A percentile compares a stretch with the other conserved stretches of the same genome.
These are phyloP conservation scores for Pectinophora gossypiella DNA, from an alignment of 1,140 invertebrate species.

Conservation along the genomic window DNA sequence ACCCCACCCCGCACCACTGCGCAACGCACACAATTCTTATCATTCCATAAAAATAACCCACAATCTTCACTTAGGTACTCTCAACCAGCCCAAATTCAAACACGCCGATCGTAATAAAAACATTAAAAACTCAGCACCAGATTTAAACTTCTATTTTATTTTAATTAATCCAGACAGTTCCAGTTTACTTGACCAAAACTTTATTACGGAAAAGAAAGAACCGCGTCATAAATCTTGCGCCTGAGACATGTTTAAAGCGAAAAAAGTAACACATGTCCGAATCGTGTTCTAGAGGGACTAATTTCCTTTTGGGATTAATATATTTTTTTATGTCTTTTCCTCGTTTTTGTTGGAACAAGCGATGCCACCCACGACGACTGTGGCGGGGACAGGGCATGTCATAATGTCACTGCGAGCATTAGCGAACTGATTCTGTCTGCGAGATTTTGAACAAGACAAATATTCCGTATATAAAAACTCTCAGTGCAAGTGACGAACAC, in stretches of 20 bases:
- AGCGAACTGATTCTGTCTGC: not conserved
- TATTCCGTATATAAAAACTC: not conserved
- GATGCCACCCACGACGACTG: constrained; percentile 62
- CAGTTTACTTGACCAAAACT: constrained; percentile 51
- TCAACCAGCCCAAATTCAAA: constrained; percentile 46
- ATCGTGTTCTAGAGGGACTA: constrained; percentile 69
- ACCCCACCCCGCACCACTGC: constrained; percentile 9
- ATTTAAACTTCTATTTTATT: constrained; percentile 21
- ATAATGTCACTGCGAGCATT: not conserved
- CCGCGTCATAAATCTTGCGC: constrained; percentile 59
- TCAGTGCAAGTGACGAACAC: too few species aligned
- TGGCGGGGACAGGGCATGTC: not conserved
- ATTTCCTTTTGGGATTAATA: constrained; percentile 62
- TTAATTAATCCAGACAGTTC: constrained; percentile 40
- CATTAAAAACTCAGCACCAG: constrained; percentile 6
- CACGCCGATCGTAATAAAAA: constrained; percentile 29
- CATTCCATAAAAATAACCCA: constrained; percentile 55
- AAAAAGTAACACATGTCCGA: constrained; percentile 72
- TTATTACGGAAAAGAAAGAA: constrained; percentile 44
- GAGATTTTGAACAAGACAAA: not conserved
- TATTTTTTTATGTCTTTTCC: constrained; percentile 56
- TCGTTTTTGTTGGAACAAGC: constrained; percentile 37
- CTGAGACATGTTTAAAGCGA: constrained; percentile 59
- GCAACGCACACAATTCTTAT: constrained; percentile 56
- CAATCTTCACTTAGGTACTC: constrained; percentile 47